Evolutionary conservation across 2,797 vertebrate genomes (phyloP).

Genomic region (Myotis findleyi): DNA sequence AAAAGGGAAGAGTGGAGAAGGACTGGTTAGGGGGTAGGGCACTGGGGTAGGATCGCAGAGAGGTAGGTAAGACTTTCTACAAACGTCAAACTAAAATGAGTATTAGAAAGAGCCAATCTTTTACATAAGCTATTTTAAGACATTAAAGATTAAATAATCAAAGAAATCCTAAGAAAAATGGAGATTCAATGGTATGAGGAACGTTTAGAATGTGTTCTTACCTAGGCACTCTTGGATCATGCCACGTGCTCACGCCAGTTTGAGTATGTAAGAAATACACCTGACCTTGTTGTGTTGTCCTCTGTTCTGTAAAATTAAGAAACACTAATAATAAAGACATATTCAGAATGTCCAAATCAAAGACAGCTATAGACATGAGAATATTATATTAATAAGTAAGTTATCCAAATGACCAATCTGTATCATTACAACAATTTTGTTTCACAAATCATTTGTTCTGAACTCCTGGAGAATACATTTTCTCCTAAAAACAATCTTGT

Average conservation of each 20-base stretch:
- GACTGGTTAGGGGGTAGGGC: neutral
- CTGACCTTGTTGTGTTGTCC: slow-evolving; percentile 98
- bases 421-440: slow-evolving; percentile 2
- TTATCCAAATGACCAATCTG: neutral
- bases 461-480: slow-evolving; percentile 24
- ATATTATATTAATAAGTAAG: neutral
- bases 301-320: slow-evolving; percentile 93
- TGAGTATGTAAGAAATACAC: slow-evolving; percentile 99
- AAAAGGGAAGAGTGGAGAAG: neutral
- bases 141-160: neutral
- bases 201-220: slow-evolving; percentile 79
- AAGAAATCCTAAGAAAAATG: slow-evolving; percentile 16
- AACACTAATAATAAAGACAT: slow-evolving; percentile 66
- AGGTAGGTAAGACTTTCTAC: neutral
- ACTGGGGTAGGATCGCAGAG: neutral
- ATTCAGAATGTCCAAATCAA: slow-evolving; percentile 53
- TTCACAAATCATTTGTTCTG: slow-evolving; percentile 57
- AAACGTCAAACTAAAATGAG: slow-evolving; percentile 1
- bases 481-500: slow-evolving; percentile 39
- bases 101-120: slow-evolving; percentile 46
- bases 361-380: neutral
- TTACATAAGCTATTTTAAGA: slow-evolving; percentile 31
- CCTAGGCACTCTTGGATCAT: slow-evolving; percentile 98
- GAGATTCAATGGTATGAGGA: neutral
- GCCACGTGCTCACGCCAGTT: slow-evolving; percentile 99